These are phyloP conservation scores for Heptranchias perlo DNA, from an alignment of 2,113 vertebrate species.

Conservation along the genomic window DNA sequence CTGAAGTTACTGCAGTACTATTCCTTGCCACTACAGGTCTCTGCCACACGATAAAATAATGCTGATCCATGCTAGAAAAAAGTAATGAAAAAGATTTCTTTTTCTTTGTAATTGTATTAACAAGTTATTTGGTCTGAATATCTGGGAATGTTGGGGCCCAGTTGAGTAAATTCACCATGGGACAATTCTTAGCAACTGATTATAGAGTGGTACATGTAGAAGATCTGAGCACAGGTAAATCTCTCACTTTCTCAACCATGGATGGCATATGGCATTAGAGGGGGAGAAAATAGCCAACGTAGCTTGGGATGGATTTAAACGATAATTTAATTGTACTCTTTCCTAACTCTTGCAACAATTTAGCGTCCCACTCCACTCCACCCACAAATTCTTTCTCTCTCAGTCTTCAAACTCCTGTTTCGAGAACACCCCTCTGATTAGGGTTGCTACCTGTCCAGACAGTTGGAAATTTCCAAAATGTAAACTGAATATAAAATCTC, in stretches of 20 bases:
- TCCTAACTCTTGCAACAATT: neutral
- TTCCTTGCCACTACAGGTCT: neutral
- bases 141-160: neutral
- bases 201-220: neutral
- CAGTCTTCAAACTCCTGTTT: too few species aligned
- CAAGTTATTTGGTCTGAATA: neutral
- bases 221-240: neutral
- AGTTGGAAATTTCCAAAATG: too few species aligned
- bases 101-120: neutral
- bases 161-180: neutral
- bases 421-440: neutral
- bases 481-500: too few species aligned
- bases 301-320: neutral
- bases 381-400: neutral
- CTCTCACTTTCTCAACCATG: neutral
- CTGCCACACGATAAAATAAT: neutral
- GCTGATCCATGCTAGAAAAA: neutral
- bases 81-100: neutral
- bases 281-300: neutral
- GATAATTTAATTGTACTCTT: neutral
- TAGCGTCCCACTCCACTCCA: neutral
- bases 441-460: neutral
- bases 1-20: neutral
- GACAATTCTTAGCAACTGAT: neutral
- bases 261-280: neutral